Base-by-base conservation (phyloP, 2,888 invertebrate species). In the Pandemis corylana region DNA sequence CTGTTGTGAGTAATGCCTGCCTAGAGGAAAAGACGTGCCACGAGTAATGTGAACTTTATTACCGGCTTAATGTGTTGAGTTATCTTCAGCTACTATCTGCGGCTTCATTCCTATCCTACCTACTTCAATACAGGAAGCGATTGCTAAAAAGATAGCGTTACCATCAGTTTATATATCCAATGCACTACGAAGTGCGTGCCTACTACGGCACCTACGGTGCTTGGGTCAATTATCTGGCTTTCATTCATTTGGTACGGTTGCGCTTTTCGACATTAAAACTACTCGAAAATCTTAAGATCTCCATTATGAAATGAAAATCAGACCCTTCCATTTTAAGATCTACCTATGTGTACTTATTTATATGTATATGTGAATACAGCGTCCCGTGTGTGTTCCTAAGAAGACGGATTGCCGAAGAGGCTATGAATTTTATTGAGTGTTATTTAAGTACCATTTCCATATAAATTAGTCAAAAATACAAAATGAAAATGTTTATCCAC, bases 51-150 rank as follows among this genome's bases (percentile, higher is more conserved):
- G 84, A 86, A 85, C 83, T 85, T 84, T 83, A 85, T 83, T 83
- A 80, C 80, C 79, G 79, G 80, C 81, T 81, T 85, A 87, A 87
- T 85, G 85, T 86, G 85, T 83, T 81, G 80, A 83, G 78, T 83
- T 87, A 89, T 86, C 86, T 87, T 81, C 81, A 81, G 82, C 82
- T 70, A 49, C 82, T 85, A 82, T 86, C 87, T 82, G 82, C 77
- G 81, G 71, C 83, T 85, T 81, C 82, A 79, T 81, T 81, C 79
- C 80, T 82, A 78, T 81, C 79, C 80, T 82, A 78, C 78, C 81
- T 82, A 79, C 78, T 81, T 79, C 79, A 81, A 81, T 80, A 78
- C 78, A 77, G 80, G 77, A 79, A 79, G 77, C 79, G 83, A 86
- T 85, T 77, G 78, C 76, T 76, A 76, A 76, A 78, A 77, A 77